Percentiles rank a stretch among this genome's conserved stretches.
Conservation (phyloP, 2,797 vertebrate genomes). For the Helicolenus hilgendorfi region DNA sequence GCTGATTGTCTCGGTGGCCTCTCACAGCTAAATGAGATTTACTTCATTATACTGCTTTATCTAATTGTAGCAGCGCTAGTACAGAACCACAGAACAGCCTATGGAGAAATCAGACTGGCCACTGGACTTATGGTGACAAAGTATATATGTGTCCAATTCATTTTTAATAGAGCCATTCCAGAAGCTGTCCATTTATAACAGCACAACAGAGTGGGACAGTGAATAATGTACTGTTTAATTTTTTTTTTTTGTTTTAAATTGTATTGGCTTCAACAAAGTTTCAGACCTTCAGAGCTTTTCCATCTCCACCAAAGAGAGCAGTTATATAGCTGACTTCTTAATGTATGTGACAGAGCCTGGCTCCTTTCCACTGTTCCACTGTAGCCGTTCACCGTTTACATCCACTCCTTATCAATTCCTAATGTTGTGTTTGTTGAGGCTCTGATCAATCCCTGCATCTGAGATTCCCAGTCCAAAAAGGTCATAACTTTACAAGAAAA, state of each 20-base stretch:
- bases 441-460: constrained; percentile 20
- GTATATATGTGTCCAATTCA: constrained; percentile 25
- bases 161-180: constrained; percentile 40
- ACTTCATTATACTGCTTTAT: constrained; percentile 71
- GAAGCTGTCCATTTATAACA: constrained; percentile 14
- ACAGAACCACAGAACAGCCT: constrained; percentile 50
- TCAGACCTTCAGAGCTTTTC: not conserved
- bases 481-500: too few species aligned
- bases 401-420: not conserved
- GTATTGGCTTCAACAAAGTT: not conserved
- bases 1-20: constrained; percentile 59
- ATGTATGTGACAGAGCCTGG: not conserved
- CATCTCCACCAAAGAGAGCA: not conserved
- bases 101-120: constrained; percentile 42
- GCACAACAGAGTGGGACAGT: not conserved
- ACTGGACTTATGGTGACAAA: constrained; percentile 2
- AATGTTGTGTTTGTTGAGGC: constrained; percentile 12
- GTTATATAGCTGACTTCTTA: not conserved
- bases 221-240: not conserved
- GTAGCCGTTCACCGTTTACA: not conserved
- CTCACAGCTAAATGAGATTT: constrained; percentile 71
- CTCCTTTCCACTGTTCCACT: not conserved
- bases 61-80: constrained; percentile 53
- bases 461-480: too few species aligned
- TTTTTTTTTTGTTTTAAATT: not conserved